A percentile compares a stretch with the other conserved stretches of the same genome.
These are phyloP conservation scores for Paratilapia polleni DNA, from an alignment of 2,113 vertebrate species.

Conservation along the genomic window DNA sequence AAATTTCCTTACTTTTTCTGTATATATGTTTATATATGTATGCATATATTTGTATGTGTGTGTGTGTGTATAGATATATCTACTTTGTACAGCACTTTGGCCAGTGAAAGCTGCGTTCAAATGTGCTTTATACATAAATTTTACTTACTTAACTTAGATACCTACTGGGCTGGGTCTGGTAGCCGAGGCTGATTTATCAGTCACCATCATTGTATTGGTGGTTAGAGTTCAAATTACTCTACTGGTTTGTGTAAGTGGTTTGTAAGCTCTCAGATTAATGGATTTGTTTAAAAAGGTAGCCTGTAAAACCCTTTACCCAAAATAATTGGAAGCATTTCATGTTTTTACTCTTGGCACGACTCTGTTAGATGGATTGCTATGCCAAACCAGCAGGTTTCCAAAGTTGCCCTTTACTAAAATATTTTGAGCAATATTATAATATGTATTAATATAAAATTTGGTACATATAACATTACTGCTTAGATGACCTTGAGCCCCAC, in stretches of 20 bases:
- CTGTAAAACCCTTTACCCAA: not conserved
- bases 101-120: not conserved
- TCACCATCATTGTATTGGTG: not conserved
- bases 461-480: too few species aligned
- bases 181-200: not conserved
- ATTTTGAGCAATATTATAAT: too few species aligned
- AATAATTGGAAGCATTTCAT: not conserved
- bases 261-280: not conserved
- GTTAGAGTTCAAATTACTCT: not conserved
- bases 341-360: not conserved
- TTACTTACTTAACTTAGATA: not conserved
- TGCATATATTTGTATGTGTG: too few species aligned
- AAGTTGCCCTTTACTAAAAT: too few species aligned
- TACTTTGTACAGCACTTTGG: not conserved
- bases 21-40: too few species aligned
- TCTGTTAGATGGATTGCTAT: not conserved
- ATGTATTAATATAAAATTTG: too few species aligned
- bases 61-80: not conserved
- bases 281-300: not conserved
- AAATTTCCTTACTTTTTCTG: too few species aligned
- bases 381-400: too few species aligned
- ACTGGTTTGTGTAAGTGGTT: not conserved
- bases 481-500: too few species aligned
- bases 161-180: not conserved
- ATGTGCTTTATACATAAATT: not conserved